phyloP scores from a whole-genome alignment of 2,797 vertebrate genomes.

The Chelon labrosus region DNA sequence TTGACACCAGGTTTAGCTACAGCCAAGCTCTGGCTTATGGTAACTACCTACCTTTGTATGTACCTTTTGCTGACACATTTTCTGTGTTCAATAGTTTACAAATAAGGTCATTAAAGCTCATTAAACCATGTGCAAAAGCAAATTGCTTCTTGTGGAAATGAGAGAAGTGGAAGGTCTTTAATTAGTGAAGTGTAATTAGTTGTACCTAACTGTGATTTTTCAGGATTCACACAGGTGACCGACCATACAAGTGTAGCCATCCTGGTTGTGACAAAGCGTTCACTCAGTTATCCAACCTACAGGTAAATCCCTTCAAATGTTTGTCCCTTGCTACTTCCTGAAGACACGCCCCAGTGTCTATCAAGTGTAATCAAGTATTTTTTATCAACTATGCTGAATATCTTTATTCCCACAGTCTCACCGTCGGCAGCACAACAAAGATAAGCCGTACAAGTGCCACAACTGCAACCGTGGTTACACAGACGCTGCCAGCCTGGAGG shows the following conservation, averaged over 20 bases:
- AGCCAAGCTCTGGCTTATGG: background rate
- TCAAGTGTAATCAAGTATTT: background rate
- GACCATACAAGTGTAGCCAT: constrained; percentile 97
- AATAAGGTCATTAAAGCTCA: background rate
- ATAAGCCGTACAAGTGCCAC: constrained; percentile 99
- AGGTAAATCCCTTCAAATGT: constrained; percentile 81
- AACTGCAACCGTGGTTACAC: constrained; percentile 98
- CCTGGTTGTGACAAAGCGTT: constrained; percentile 98
- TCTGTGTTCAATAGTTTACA: background rate
- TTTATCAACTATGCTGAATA: accelerated
- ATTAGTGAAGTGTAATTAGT: background rate
- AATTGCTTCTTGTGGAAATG: background rate
- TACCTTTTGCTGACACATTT: too few relatives aligned
- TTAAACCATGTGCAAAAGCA: background rate
- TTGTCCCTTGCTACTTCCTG: background rate
- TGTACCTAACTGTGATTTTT: background rate
- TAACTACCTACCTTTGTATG: background rate
- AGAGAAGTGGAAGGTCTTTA: background rate
- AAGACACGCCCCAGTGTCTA: background rate
- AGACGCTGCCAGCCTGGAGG: constrained; percentile 94
- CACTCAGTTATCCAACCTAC: constrained; percentile 97
- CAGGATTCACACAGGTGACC: constrained; percentile 97
- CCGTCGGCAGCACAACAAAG: constrained; percentile 99
- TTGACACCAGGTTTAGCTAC: background rate
- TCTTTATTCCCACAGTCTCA: constrained; percentile 87